Conservation (phyloP, 37 sponge, comb jelly and placozoan species). For the Axinella damicornis region DNA sequence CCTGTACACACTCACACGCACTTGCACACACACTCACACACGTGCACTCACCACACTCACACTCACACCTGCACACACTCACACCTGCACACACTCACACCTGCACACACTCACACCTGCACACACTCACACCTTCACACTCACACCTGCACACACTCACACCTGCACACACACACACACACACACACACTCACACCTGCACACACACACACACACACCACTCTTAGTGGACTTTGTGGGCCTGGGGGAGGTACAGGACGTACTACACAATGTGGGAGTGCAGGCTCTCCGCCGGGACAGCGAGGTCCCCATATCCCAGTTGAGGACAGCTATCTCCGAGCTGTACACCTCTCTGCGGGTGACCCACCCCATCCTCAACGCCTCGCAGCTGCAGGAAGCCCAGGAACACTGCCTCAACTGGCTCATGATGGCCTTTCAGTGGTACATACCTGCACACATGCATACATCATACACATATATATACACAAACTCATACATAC, state of each 20-base stretch:
- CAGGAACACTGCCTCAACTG: conserved; percentile 49
- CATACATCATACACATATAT: too few species aligned
- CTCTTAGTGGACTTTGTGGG: conserved; percentile 16
- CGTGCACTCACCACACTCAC: too few species aligned
- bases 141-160: conserved; percentile 29
- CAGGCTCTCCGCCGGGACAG: background rate
- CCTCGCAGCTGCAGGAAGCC: conserved; percentile 36
- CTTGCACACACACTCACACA: too few species aligned
- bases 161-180: conserved; percentile 31
- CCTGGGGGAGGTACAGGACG: conserved; percentile 19
- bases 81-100: background rate
- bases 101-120: background rate
- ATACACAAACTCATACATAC: too few species aligned
- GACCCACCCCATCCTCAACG: background rate
- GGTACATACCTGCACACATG: too few species aligned
- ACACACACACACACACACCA: background rate
- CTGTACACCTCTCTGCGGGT: conserved; percentile 34
- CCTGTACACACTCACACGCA: too few species aligned
- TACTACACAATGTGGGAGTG: conserved; percentile 29
- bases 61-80: background rate
- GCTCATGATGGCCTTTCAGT: conserved; percentile 35
- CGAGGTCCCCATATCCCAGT: conserved; percentile 26
- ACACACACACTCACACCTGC: conserved; percentile 42
- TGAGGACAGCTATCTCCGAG: conserved; percentile 17
- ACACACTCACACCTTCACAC: conserved; percentile 40